phyloP scores from a whole-genome alignment of 1,140 invertebrate species.

The Zophobas morio region DNA sequence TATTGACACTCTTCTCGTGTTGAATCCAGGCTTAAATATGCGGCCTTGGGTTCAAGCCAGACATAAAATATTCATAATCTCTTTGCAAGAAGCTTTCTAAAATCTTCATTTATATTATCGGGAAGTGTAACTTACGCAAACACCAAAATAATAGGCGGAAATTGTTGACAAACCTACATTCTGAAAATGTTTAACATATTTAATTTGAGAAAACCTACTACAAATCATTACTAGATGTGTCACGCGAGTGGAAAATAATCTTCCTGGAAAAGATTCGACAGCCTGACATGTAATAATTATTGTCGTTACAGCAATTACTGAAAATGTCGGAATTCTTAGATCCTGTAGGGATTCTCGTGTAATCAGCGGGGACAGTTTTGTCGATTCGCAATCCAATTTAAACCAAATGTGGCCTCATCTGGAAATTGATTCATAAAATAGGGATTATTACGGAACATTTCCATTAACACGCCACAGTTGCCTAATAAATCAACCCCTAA shows the following conservation, averaged over 20 bases:
- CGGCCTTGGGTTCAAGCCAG: background rate
- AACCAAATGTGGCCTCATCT: slow-evolving; percentile 18
- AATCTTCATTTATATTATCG: background rate
- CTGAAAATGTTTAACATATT: too few relatives aligned
- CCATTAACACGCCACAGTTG: slow-evolving; percentile 12
- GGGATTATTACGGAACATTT: slow-evolving; percentile 26
- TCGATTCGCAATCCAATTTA: slow-evolving; percentile 17
- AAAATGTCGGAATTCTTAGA: slow-evolving; percentile 4
- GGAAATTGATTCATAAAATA: slow-evolving; percentile 35
- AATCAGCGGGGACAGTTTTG: background rate
- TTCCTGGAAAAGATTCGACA: background rate
- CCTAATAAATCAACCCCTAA: slow-evolving; percentile 2
- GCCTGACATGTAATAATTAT: background rate
- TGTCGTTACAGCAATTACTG: background rate
- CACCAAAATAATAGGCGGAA: background rate
- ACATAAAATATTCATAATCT: slow-evolving; percentile 19
- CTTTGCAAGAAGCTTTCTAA: background rate
- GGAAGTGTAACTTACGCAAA: background rate
- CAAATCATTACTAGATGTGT: too few relatives aligned
- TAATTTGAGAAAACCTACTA: too few relatives aligned
- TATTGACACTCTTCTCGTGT: slow-evolving; percentile 24
- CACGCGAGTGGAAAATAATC: too few relatives aligned
- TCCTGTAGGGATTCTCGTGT: background rate
- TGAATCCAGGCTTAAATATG: slow-evolving; percentile 8
- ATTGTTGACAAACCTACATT: too few relatives aligned